phyloP scores from a whole-genome alignment of 2,113 vertebrate species.

The Protobothrops mucrosquamatus region DNA sequence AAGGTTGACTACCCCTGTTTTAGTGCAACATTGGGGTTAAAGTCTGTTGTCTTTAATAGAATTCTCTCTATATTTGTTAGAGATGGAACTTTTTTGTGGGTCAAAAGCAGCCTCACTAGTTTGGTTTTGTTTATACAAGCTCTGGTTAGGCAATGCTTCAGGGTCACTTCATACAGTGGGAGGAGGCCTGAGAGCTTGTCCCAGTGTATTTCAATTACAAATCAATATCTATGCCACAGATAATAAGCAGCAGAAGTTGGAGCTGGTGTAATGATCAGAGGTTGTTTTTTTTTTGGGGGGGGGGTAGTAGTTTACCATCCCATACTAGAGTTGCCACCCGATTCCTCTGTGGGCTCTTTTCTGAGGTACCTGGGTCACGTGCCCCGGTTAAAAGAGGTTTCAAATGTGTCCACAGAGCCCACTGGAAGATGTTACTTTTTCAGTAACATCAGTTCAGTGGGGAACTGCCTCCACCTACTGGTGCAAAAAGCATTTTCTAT shows the following conservation, averaged over 20 bases:
- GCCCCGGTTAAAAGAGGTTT: neutral
- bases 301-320: neutral
- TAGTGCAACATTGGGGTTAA: neutral
- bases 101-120: neutral
- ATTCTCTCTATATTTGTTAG: neutral
- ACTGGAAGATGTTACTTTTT: neutral
- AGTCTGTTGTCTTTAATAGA: neutral
- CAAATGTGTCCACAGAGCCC: neutral
- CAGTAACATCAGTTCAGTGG: neutral
- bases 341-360: neutral
- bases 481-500: neutral
- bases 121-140: neutral
- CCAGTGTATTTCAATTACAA: constrained; percentile 51
- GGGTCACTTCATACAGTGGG: neutral
- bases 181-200: neutral
- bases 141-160: constrained; percentile 24
- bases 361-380: constrained; percentile 20
- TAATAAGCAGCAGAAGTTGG: constrained; percentile 15
- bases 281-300: neutral
- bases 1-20: too few species aligned
- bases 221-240: constrained; percentile 25
- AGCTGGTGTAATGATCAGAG: neutral
- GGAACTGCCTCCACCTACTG: neutral
- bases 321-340: neutral
- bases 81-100: neutral